Conservation (phyloP, 1,140 invertebrate genomes). For the Scaptomyza graminum region DNA sequence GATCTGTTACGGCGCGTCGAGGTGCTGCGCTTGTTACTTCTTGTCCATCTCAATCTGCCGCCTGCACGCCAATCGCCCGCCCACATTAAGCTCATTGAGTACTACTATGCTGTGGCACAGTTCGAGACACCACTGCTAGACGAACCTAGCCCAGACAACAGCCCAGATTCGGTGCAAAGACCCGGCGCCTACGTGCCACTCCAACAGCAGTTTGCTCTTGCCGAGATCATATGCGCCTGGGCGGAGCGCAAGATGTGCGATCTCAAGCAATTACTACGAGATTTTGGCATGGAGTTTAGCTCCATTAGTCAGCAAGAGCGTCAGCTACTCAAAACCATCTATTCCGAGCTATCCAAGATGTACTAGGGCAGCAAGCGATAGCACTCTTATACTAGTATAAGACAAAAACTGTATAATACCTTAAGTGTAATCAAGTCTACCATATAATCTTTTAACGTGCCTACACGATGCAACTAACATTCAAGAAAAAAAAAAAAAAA, state of each 20-base stretch:
- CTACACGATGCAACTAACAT: constrained; percentile 12
- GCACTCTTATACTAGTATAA: neutral
- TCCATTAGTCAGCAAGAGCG: constrained; percentile 52
- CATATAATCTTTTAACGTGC: constrained; percentile 33
- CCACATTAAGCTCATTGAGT: constrained; percentile 80
- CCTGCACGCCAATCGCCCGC: constrained; percentile 78
- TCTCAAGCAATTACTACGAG: constrained; percentile 58
- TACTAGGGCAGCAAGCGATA: constrained; percentile 36
- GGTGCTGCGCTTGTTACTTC: constrained; percentile 67
- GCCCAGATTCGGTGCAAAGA: constrained; percentile 37
- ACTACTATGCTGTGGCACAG: constrained; percentile 69
- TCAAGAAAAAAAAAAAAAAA: no score
- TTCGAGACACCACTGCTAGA: constrained; percentile 34
- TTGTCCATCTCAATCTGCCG: constrained; percentile 74
- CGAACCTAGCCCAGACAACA: constrained; percentile 19
- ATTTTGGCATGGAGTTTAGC: constrained; percentile 58
- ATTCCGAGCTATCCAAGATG: constrained; percentile 47
- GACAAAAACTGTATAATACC: constrained; percentile 21
- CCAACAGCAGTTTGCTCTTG: constrained; percentile 67
- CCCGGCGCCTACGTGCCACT: constrained; percentile 65
- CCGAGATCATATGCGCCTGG: constrained; percentile 71
- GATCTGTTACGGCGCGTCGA: constrained; percentile 71
- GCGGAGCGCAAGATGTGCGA: constrained; percentile 68
- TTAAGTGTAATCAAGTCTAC: constrained; percentile 46
- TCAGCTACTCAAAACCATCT: constrained; percentile 52